A percentile compares a stretch with the other conserved stretches of the same genome.
Conservation (phyloP, 2,113 vertebrate genomes). For the Perccottus glenii region DNA sequence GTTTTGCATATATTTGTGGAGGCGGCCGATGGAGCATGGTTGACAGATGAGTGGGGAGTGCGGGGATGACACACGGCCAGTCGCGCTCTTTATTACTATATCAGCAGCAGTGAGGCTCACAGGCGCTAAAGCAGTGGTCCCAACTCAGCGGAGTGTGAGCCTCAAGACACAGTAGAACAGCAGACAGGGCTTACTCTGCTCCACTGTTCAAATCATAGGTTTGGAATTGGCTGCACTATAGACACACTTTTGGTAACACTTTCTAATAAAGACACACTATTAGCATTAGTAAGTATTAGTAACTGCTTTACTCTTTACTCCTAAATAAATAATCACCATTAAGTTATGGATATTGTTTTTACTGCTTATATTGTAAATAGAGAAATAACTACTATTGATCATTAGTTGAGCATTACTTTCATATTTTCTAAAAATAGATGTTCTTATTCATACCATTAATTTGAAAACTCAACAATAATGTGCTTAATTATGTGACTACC, state of each 20-base stretch:
- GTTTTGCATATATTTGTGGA: constrained; percentile 81
- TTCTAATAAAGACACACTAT: too few species aligned
- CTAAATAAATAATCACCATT: too few species aligned
- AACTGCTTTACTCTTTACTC: too few species aligned
- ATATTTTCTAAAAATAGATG: too few species aligned
- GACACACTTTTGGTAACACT: background rate
- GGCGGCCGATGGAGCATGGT: constrained; percentile 74
- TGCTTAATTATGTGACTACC: too few species aligned
- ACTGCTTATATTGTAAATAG: too few species aligned
- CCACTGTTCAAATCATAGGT: constrained; percentile 16
- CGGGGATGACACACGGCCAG: constrained; percentile 69
- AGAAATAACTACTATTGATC: too few species aligned
- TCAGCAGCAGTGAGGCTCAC: constrained; percentile 61
- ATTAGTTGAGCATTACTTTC: too few species aligned
- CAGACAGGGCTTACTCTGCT: constrained; percentile 18
- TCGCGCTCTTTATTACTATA: constrained; percentile 78
- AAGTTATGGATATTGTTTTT: too few species aligned
- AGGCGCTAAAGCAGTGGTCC: constrained; percentile 19
- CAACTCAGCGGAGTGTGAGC: constrained; percentile 39
- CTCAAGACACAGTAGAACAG: constrained; percentile 6
- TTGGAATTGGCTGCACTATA: background rate
- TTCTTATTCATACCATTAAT: too few species aligned
- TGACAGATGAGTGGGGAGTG: constrained; percentile 79
- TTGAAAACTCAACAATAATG: too few species aligned
- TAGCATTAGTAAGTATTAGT: too few species aligned